A percentile compares a stretch with the other conserved stretches of the same genome.
Evolutionary conservation across 2,113 vertebrate species (phyloP).

Genomic region (Actenoides hombroni): DNA sequence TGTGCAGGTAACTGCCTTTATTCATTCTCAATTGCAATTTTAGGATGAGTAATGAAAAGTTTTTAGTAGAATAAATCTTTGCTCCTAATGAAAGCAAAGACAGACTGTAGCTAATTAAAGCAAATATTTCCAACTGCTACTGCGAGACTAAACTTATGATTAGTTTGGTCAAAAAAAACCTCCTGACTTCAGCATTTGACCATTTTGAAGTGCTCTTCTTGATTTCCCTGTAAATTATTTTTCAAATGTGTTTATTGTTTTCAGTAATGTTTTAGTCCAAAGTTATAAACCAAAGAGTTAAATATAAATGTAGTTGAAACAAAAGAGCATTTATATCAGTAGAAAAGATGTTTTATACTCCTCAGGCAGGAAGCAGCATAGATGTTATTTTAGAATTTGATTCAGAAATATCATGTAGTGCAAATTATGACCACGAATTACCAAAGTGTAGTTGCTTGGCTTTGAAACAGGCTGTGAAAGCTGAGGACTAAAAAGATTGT

Average conservation of each 20-base stretch:
- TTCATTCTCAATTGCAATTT: background rate
- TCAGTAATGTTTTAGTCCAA: background rate
- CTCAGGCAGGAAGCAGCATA: background rate
- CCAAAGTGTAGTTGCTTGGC: background rate
- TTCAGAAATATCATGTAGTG: background rate
- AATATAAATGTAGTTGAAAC: background rate
- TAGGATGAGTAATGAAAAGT: background rate
- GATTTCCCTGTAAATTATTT: background rate
- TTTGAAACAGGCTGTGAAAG: background rate
- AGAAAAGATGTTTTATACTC: background rate
- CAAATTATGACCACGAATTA: background rate
- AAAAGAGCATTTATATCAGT: background rate
- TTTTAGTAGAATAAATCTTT: background rate
- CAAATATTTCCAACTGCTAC: background rate
- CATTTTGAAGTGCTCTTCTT: background rate
- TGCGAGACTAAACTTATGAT: background rate
- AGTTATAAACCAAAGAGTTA: background rate
- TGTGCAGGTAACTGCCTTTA: slow-evolving; percentile 83
- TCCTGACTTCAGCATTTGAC: background rate
- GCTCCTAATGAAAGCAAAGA: background rate
- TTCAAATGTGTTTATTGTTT: background rate
- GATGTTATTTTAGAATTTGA: background rate
- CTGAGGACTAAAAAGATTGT: background rate
- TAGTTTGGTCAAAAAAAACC: background rate
- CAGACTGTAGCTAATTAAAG: background rate